These are phyloP conservation scores for Keiferia lycopersicella DNA, from an alignment of 2,888 invertebrate species.

Conservation along the genomic window DNA sequence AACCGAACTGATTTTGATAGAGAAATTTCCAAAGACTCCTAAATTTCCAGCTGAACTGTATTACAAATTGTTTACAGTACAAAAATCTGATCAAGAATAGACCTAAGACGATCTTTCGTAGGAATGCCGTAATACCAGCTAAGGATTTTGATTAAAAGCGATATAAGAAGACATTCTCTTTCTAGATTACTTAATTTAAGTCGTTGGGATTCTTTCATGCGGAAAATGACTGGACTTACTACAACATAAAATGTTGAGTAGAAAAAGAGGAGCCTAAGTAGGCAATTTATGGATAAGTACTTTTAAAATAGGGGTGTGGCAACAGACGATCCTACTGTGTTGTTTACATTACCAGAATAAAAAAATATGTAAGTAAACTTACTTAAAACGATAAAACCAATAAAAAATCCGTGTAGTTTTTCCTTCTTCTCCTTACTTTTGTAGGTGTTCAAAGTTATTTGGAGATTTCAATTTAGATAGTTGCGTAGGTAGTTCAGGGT, in stretches of 20 bases:
- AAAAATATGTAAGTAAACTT: background rate
- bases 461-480: too few species aligned
- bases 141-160: constrained; percentile 18
- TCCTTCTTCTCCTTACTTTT: too few species aligned
- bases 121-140: constrained; percentile 10
- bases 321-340: too few species aligned
- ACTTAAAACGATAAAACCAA: background rate
- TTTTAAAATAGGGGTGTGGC: too few species aligned
- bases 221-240: background rate
- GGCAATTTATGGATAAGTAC: background rate
- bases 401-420: background rate
- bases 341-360: too few species aligned
- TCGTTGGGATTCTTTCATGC: constrained; percentile 13
- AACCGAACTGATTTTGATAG: too few species aligned
- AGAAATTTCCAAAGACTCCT: too few species aligned
- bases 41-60: background rate
- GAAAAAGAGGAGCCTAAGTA: background rate
- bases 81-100: background rate
- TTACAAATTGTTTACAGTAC: background rate
- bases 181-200: constrained; percentile 15
- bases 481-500: too few species aligned
- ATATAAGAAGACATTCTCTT: constrained; percentile 13
- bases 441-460: too few species aligned
- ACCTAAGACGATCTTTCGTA: background rate
- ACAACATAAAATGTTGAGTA: constrained; percentile 2